These are phyloP conservation scores for Thalassoma bifasciatum DNA, from an alignment of 2,113 vertebrate genomes.

Conservation along the genomic window DNA sequence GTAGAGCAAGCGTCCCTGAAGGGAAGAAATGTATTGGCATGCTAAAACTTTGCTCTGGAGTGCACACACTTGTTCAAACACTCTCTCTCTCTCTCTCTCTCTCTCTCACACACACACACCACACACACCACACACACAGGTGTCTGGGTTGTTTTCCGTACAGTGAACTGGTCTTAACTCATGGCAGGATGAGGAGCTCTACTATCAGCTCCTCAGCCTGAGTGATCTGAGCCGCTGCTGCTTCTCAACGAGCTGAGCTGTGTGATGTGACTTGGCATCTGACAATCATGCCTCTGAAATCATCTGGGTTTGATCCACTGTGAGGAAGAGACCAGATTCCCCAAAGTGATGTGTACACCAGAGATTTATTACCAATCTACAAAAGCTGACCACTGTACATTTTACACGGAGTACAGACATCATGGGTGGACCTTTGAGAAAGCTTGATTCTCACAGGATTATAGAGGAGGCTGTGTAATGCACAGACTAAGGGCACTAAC, in stretches of 20 bases:
- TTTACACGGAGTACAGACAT: not conserved
- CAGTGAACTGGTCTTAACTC: not conserved
- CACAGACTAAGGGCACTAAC: too few species aligned
- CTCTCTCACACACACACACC: slow-evolving; percentile 4
- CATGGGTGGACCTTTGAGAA: not conserved
- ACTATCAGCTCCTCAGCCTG: not conserved
- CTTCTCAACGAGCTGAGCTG: slow-evolving; percentile 3
- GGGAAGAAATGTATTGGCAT: not conserved
- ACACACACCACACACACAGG: slow-evolving; percentile 8
- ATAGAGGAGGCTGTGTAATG: too few species aligned
- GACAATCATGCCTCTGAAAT: slow-evolving; percentile 7
- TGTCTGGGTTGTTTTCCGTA: not conserved
- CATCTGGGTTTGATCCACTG: not conserved
- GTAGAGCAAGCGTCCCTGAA: slow-evolving; percentile 10
- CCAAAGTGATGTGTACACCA: not conserved
- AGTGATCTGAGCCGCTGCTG: not conserved
- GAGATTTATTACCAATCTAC: not conserved
- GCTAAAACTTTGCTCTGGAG: slow-evolving; percentile 25
- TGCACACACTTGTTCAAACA: slow-evolving; percentile 2
- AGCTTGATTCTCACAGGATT: too few species aligned
- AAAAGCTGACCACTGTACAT: not conserved
- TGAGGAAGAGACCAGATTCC: not conserved
- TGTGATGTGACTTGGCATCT: not conserved
- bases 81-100: not conserved
- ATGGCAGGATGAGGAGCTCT: slow-evolving; percentile 1